These are phyloP conservation scores for Embiotoca jacksoni DNA, from an alignment of 2,113 vertebrate genomes.

Conservation along the genomic window DNA sequence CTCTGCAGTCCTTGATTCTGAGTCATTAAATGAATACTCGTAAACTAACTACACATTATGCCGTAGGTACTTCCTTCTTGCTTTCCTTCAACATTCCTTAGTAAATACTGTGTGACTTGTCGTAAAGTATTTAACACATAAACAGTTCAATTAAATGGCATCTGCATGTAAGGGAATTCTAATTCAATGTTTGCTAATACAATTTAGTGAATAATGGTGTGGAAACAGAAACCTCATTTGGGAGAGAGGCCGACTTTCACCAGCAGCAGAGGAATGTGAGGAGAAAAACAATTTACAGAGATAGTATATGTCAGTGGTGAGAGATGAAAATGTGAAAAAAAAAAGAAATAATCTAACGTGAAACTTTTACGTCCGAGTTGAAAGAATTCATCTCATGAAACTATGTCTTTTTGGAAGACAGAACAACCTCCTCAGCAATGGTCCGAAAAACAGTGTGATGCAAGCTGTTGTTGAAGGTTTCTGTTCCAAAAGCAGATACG, in stretches of 20 bases:
- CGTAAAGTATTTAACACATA: background rate
- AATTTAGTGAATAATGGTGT: constrained; percentile 1
- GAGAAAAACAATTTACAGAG: constrained; percentile 2
- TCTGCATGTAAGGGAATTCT: background rate
- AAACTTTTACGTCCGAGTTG: constrained; percentile 51
- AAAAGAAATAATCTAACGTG: constrained; percentile 24
- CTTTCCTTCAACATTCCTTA: no score
- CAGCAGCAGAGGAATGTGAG: background rate
- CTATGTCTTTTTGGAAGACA: constrained; percentile 35
- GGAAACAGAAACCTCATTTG: constrained; percentile 25
- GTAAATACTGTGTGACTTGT: no score
- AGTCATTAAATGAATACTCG: background rate
- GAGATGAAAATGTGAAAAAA: constrained; percentile 32
- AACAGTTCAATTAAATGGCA: background rate
- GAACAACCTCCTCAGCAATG: constrained; percentile 26
- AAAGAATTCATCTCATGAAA: constrained; percentile 62
- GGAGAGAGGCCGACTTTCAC: constrained; percentile 6
- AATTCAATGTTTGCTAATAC: constrained; percentile 1
- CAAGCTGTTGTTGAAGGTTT: constrained; percentile 48
- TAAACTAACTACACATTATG: background rate
- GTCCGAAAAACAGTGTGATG: constrained; percentile 58
- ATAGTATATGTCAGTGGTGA: background rate
- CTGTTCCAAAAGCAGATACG: constrained; percentile 23
- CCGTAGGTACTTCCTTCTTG: background rate
- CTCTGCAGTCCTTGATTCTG: no score